Conservation (phyloP, 2,797 vertebrate species). For the Epinephelus malabaricus region DNA sequence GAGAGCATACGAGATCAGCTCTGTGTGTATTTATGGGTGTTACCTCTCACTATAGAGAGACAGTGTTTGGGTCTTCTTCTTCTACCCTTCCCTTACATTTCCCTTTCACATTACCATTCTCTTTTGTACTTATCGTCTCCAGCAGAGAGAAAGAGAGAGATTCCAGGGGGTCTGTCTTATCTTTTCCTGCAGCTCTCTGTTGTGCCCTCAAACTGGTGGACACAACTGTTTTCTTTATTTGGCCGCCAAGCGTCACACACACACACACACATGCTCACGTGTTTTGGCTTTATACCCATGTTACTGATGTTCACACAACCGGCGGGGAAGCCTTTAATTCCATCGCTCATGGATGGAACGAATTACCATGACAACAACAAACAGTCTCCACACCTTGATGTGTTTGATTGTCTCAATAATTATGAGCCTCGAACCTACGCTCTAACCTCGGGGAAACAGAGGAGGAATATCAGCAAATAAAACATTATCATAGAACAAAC, state of each 20-base stretch:
- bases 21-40: neutral
- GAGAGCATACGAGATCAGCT: neutral
- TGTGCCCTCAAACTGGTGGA: conserved; percentile 41
- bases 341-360: neutral
- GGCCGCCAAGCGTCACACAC: conserved; percentile 16
- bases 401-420: neutral
- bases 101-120: conserved; percentile 26
- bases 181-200: conserved; percentile 51
- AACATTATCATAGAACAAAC: conserved; percentile 26
- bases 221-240: conserved; percentile 48
- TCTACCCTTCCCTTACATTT: conserved; percentile 4
- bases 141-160: conserved; percentile 31
- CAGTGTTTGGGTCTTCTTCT: conserved; percentile 18
- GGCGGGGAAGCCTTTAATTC: neutral
- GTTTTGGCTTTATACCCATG: conserved; percentile 15
- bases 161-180: conserved; percentile 52
- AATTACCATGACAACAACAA: neutral
- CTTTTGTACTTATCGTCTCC: conserved; percentile 37
- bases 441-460: conserved; percentile 1
- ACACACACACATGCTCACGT: neutral
- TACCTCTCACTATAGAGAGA: neutral
- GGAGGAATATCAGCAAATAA: neutral
- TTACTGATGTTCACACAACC: conserved; percentile 9
- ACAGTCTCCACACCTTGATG: neutral
- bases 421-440: neutral